Evolutionary conservation across 2,797 vertebrate species (phyloP).

Genomic region (Chelon labrosus): DNA sequence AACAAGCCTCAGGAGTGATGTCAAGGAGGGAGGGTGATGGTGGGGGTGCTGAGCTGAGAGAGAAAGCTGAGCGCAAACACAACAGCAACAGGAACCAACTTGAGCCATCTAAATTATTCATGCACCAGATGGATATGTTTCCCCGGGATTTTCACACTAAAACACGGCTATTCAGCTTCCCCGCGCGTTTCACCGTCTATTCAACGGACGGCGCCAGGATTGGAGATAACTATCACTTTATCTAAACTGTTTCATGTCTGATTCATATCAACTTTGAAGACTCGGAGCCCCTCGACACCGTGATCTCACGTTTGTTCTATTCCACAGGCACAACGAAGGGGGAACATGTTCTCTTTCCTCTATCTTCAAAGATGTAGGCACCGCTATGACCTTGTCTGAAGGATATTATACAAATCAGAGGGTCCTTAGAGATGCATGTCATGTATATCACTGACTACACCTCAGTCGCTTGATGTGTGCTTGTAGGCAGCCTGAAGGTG

Average conservation of each 20-base stretch:
- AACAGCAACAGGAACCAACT: constrained; percentile 99
- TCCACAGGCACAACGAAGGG: constrained; percentile 75
- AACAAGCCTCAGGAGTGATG: constrained; percentile 86
- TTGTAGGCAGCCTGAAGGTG: constrained; percentile 91
- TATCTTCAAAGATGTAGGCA: constrained; percentile 85
- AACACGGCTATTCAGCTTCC: constrained; percentile 77
- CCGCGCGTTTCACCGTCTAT: constrained; percentile 40
- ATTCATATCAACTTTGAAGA: constrained; percentile 83
- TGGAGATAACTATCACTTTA: constrained; percentile 81
- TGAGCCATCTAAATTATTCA: constrained; percentile 99
- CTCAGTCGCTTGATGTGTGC: constrained; percentile 90
- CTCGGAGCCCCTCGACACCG: constrained; percentile 77
- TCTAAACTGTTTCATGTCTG: constrained; percentile 81
- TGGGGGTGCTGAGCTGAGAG: constrained; percentile 68
- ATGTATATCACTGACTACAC: constrained; percentile 97
- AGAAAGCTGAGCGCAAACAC: constrained; percentile 89
- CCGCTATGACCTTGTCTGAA: constrained; percentile 97
- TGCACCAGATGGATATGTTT: constrained; percentile 98
- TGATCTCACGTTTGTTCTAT: constrained; percentile 78
- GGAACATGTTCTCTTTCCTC: constrained; percentile 77
- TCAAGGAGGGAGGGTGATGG: constrained; percentile 85
- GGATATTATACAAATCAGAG: constrained; percentile 95
- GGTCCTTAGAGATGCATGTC: constrained; percentile 93
- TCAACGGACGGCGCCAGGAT: constrained; percentile 61
- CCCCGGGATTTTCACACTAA: constrained; percentile 90